Evolutionary conservation across 2,797 vertebrate species (phyloP).

Genomic region (Lutjanus argentimaculatus): DNA sequence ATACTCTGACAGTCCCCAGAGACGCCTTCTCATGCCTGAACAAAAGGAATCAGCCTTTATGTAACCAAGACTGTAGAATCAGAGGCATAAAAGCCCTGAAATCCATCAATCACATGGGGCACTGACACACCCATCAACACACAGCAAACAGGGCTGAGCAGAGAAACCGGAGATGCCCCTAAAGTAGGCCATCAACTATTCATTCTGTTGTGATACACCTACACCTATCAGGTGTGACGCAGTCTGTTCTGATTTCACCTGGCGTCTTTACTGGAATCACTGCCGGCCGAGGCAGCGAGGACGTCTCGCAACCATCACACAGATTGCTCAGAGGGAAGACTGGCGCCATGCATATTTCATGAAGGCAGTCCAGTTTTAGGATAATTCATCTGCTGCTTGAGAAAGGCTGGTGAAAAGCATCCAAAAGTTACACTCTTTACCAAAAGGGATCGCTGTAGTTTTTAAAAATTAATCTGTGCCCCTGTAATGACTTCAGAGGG

Average conservation of each 20-base stretch:
- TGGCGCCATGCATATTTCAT: conserved; percentile 69
- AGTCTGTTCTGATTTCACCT: conserved; percentile 73
- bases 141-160: conserved; percentile 41
- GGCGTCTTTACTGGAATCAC: conserved; percentile 66
- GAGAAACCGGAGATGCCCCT: conserved; percentile 74
- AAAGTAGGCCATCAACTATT: conserved; percentile 86
- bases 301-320: conserved; percentile 29
- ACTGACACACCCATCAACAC: conserved; percentile 69
- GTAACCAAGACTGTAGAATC: conserved; percentile 65
- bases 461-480: conserved; percentile 48
- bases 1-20: conserved; percentile 28
- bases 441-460: conserved; percentile 26
- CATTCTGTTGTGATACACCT: conserved; percentile 68
- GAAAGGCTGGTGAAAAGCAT: conserved; percentile 28
- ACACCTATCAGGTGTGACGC: conserved; percentile 74
- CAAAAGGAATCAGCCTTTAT: conserved; percentile 61
- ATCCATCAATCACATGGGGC: conserved; percentile 63
- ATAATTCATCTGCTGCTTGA: conserved; percentile 39
- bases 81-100: conserved; percentile 54
- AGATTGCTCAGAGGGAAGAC: conserved; percentile 46
- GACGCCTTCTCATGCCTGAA: conserved; percentile 54
- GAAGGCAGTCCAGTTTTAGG: conserved; percentile 42
- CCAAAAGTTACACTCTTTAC: conserved; percentile 21
- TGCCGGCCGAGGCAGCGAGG: conserved; percentile 32
- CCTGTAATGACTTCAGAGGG: conserved; percentile 12